Percentiles rank a stretch among this genome's conserved stretches.
These are phyloP conservation scores for Lepilemur ruficaudatus DNA, from an alignment of 2,797 vertebrate species.

Conservation along the genomic window DNA sequence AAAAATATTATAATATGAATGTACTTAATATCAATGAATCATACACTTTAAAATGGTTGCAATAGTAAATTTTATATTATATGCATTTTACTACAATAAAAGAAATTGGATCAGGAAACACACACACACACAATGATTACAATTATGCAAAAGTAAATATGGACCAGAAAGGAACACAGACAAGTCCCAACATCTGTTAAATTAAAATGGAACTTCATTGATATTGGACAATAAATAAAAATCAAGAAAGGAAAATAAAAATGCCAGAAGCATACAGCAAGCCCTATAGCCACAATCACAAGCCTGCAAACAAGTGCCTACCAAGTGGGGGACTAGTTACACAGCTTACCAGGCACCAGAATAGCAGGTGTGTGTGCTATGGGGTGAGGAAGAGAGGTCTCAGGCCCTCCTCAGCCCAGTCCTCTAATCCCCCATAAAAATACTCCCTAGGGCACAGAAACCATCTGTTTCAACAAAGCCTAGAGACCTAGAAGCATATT, in stretches of 20 bases:
- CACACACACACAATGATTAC: neutral
- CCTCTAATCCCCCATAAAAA: conserved; percentile 67
- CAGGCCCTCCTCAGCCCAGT: neutral
- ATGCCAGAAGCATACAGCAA: neutral
- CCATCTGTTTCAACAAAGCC: conserved; percentile 64
- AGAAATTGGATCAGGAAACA: neutral
- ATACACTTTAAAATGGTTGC: neutral
- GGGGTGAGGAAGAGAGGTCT: conserved; percentile 19
- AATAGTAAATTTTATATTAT: neutral
- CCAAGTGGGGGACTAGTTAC: neutral
- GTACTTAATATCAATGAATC: neutral
- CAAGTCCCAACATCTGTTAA: conserved; percentile 21
- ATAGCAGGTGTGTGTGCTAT: conserved; percentile 54
- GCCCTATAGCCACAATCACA: neutral
- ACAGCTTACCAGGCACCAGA: conserved; percentile 26
- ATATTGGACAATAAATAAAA: conserved; percentile 39
- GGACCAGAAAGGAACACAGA: conserved; percentile 39
- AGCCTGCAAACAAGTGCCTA: neutral
- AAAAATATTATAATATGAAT: neutral
- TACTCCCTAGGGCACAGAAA: conserved; percentile 27
- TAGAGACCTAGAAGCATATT: conserved; percentile 31
- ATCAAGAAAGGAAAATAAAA: conserved; percentile 46
- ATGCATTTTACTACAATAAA: neutral
- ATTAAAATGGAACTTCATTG: conserved; percentile 38
- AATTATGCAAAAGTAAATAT: conserved; percentile 38